These are phyloP conservation scores for Eurypyga helias DNA, from an alignment of 2,113 vertebrate species.

Conservation along the genomic window DNA sequence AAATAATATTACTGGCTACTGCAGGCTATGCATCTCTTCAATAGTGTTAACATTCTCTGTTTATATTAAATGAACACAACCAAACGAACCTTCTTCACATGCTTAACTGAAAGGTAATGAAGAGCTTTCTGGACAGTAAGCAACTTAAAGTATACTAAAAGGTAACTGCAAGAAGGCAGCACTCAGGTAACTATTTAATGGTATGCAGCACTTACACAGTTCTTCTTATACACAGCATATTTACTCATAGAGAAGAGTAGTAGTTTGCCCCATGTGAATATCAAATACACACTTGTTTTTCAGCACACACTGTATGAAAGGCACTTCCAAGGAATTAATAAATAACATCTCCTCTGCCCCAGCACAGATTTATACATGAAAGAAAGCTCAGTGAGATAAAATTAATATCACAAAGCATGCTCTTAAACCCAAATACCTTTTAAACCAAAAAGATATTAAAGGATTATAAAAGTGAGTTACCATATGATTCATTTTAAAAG, in stretches of 20 bases:
- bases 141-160: neutral
- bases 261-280: neutral
- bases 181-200: neutral
- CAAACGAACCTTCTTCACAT: neutral
- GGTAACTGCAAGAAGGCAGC: neutral
- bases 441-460: constrained; percentile 8
- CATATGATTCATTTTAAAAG: constrained; percentile 46
- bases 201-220: neutral
- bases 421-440: constrained; percentile 20
- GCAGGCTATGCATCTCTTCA: neutral
- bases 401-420: constrained; percentile 17
- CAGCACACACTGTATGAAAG: neutral
- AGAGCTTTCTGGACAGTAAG: neutral
- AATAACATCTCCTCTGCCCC: constrained; percentile 11
- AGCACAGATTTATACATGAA: neutral
- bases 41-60: neutral
- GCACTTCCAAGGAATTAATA: constrained; percentile 39
- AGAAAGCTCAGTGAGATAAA: constrained; percentile 3
- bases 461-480: constrained; percentile 56
- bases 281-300: neutral
- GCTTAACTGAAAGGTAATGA: neutral
- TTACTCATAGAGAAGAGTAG: neutral
- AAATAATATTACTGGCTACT: neutral
- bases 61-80: neutral
- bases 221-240: neutral